Evolutionary conservation across 1,140 invertebrate genomes (phyloP).

Genomic region (Drosophila pseudoananassae): DNA sequence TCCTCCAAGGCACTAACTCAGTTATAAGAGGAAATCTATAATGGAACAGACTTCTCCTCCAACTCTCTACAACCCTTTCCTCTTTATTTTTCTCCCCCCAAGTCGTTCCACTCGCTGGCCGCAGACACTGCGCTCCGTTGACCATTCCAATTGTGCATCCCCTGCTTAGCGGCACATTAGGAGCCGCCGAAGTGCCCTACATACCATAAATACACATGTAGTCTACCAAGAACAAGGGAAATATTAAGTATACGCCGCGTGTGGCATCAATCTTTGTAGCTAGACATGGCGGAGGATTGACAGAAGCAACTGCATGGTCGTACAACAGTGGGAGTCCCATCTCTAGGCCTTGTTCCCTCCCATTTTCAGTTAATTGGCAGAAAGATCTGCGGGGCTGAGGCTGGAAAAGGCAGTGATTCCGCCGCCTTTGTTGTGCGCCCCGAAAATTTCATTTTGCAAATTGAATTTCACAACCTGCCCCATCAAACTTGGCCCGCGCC

Average conservation of each 20-base stretch:
- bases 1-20: background rate
- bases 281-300: slow-evolving; percentile 41
- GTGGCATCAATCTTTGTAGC: slow-evolving; percentile 66
- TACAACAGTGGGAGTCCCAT: slow-evolving; percentile 59
- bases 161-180: slow-evolving; percentile 54
- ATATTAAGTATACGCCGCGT: slow-evolving; percentile 57
- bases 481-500: slow-evolving; percentile 61
- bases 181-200: slow-evolving; percentile 45
- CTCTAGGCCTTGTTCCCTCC: slow-evolving; percentile 32
- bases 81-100: slow-evolving; percentile 15
- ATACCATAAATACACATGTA: slow-evolving; percentile 5
- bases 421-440: slow-evolving; percentile 38
- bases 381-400: slow-evolving; percentile 56
- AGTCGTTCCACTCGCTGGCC: slow-evolving; percentile 47
- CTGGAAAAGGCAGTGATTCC: slow-evolving; percentile 7
- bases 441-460: slow-evolving; percentile 71
- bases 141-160: slow-evolving; percentile 59
- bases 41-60: background rate
- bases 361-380: slow-evolving; percentile 77
- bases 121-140: slow-evolving; percentile 57
- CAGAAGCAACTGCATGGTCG: slow-evolving; percentile 37
- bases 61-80: slow-evolving; percentile 12
- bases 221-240: slow-evolving; percentile 17
- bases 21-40: background rate
- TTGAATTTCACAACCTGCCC: slow-evolving; percentile 72